A percentile compares a stretch with the other conserved stretches of the same genome.
Evolutionary conservation across 2,888 invertebrate species (phyloP).

Genomic region (Chironomus tentans): DNA sequence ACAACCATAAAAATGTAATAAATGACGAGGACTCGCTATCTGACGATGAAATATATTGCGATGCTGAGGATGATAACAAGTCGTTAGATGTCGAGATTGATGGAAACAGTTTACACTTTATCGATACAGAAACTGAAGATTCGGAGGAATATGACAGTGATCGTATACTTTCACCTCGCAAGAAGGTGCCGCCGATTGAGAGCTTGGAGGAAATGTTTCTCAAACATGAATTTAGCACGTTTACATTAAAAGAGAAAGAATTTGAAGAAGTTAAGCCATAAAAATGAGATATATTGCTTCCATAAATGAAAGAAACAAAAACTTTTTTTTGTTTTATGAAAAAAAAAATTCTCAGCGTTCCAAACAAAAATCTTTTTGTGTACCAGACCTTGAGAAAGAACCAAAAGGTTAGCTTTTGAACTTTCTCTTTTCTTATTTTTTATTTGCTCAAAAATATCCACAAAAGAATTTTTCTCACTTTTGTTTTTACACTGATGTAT

Average conservation of each 20-base stretch:
- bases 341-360: no score
- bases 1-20: not conserved
- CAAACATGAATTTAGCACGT: constrained; percentile 17
- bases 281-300: not conserved
- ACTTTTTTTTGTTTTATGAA: not conserved
- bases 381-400: no score
- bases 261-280: constrained; percentile 16
- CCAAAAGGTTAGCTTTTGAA: no score
- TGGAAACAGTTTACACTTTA: constrained; percentile 20
- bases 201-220: constrained; percentile 24
- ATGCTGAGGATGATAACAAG: constrained; percentile 24
- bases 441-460: no score
- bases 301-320: not conserved
- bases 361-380: no score
- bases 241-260: constrained; percentile 18
- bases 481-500: no score
- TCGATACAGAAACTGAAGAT: constrained; percentile 21
- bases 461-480: no score
- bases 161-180: not conserved
- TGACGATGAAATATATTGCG: constrained; percentile 6
- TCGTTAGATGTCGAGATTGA: constrained; percentile 21
- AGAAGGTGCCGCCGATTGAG: constrained; percentile 18
- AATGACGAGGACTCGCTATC: not conserved
- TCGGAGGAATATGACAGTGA: constrained; percentile 19
- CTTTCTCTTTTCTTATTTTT: no score